These are phyloP conservation scores for Sebastes elongatus DNA, from an alignment of 2,797 vertebrate species.

Conservation along the genomic window DNA sequence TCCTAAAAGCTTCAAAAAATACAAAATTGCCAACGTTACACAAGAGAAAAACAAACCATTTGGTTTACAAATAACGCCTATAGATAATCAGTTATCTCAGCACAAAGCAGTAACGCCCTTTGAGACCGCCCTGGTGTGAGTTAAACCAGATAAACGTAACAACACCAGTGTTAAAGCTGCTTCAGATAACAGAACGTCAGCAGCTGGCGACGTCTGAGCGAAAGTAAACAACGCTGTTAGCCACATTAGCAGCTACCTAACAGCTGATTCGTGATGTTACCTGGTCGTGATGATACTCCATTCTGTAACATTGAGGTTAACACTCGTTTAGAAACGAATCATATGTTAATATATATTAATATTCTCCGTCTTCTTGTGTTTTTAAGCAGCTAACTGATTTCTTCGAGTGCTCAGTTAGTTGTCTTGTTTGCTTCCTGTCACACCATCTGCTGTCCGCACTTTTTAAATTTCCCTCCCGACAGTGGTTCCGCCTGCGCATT, in stretches of 20 bases:
- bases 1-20: neutral
- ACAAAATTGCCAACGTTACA: neutral
- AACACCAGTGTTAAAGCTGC: neutral
- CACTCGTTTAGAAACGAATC: neutral
- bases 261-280: slow-evolving; percentile 48
- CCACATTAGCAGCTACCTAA: slow-evolving; percentile 19
- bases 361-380: fast-evolving
- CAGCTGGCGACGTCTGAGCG: neutral
- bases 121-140: fast-evolving
- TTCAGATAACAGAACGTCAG: neutral
- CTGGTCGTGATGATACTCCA: slow-evolving; percentile 76
- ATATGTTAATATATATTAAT: neutral
- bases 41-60: neutral
- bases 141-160: neutral
- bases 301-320: slow-evolving; percentile 7
- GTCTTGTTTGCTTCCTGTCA: neutral
- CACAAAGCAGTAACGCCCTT: fast-evolving
- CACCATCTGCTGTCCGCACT: slow-evolving; percentile 12
- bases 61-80: neutral
- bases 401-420: neutral
- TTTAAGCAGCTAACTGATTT: neutral
- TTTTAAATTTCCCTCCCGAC: slow-evolving; percentile 83
- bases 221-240: slow-evolving; percentile 44
- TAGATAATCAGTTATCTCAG: fast-evolving
- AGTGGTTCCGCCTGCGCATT: slow-evolving; percentile 62